Base-by-base conservation (phyloP, 2,888 invertebrate species). In the Microplitis manilae region DNA sequence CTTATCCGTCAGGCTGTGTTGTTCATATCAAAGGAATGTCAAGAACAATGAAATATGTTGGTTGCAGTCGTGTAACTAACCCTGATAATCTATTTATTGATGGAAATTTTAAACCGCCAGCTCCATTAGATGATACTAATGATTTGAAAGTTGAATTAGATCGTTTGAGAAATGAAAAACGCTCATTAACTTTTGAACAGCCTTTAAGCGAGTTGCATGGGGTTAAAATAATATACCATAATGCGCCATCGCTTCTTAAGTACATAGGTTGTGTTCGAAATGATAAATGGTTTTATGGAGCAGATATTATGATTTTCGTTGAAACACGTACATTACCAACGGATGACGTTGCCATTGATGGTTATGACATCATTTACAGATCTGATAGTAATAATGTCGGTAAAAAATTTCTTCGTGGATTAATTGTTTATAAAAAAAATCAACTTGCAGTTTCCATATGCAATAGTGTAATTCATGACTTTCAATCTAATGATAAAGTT, bases 31-130 rank as follows among this genome's bases (percentile, higher is more conserved):
- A 30, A 30, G 30, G 59, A 13, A 59, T 59, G 59, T 59, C 59
- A 59, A 13, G 59, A 59, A 59, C n/a, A n/a, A 59, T 59, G 1
- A 8, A 59, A 59, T 59, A 59, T n/a, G 59, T 59, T 59, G 59
- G 9, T 2, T 59, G n/a, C 4, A 59, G 59, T 59, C 59, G 59
- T 8, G 59, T 59, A 2, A 59, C 2, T 59, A 8, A 59, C 4
- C 59, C n/a, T n/a, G 17, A 68, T n/a, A 59, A 17, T 20, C 68
- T 74, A 8, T 68, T 68, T 9, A 59, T 59, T 30, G 30, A 30
- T 30, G 4, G 30, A 30, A 30, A 30, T 30, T 30, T 30, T 4
- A 30, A 4, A 30, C 30, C 30, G 2, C 30, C 30, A 30, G 30
- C 30, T 30, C 30, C 30, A 30, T 30, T 30, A 30, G 30, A 30